phyloP scores from a whole-genome alignment of 2,888 invertebrate species.

The Drepanosiphum platanoidis region DNA sequence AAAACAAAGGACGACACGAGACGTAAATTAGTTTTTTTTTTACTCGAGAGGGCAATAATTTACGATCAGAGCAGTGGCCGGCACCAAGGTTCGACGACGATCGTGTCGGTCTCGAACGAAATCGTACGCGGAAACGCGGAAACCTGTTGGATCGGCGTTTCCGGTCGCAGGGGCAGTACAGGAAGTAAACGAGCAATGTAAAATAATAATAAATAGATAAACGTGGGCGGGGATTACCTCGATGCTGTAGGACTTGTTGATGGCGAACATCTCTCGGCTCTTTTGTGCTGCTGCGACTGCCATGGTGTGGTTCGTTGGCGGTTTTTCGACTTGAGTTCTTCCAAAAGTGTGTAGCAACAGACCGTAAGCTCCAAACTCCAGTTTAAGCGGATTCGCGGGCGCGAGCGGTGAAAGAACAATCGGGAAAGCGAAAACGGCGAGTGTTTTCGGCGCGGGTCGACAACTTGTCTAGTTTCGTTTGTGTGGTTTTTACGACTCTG shows the following conservation, averaged over 20 bases:
- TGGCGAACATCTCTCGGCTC: conserved; percentile 95
- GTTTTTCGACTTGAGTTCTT: conserved; percentile 2
- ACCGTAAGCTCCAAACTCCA: conserved; percentile 66
- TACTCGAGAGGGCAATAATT: not conserved
- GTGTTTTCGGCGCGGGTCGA: conserved; percentile 59
- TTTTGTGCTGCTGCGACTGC: conserved; percentile 92
- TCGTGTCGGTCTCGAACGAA: not conserved
- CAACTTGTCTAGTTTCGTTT: conserved; percentile 64
- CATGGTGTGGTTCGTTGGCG: conserved; percentile 69
- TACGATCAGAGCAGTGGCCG: not conserved
- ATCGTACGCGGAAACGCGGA: not conserved
- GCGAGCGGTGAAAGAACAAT: conserved; percentile 12
- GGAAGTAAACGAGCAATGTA: not conserved
- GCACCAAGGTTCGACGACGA: not conserved
- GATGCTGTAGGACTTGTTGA: conserved; percentile 96
- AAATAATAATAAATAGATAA: not conserved
- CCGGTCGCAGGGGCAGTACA: not conserved
- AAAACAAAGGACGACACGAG: not conserved
- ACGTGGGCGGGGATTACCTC: conserved; percentile 76
- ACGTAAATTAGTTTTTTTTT: too few species aligned
- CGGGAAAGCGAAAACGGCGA: not conserved
- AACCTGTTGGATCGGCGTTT: not conserved
- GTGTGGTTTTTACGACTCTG: conserved; percentile 35
- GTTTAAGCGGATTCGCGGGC: conserved; percentile 56
- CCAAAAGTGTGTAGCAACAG: conserved; percentile 64